Conservation (phyloP, 92 coral and sea anemone species). For the Porites lobata region DNA sequence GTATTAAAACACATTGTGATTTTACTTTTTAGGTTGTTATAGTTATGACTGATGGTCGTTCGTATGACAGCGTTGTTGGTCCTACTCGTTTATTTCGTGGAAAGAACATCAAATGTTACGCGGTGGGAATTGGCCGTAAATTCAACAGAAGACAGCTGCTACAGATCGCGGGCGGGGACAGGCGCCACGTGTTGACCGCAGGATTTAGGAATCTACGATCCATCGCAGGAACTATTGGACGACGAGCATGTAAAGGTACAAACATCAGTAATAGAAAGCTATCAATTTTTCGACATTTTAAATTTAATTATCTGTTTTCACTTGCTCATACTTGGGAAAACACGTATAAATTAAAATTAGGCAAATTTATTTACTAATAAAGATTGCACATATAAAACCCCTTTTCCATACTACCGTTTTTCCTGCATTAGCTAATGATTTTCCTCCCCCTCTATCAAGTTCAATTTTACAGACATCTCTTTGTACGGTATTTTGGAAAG, state of each 20-base stretch:
- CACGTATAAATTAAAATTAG: too few species aligned
- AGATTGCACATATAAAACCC: too few species aligned
- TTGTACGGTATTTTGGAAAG: too few species aligned
- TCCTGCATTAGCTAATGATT: too few species aligned
- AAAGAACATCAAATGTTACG: constrained; percentile 61
- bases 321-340: neutral
- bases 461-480: too few species aligned
- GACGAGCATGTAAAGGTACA: constrained; percentile 52
- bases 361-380: too few species aligned
- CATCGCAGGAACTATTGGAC: constrained; percentile 52
- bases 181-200: constrained; percentile 65
- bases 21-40: neutral
- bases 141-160: constrained; percentile 51
- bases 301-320: neutral
- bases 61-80: neutral
- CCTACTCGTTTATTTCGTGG: constrained; percentile 63
- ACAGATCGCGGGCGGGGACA: constrained; percentile 58
- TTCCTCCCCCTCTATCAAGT: too few species aligned
- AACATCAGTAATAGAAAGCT: too few species aligned
- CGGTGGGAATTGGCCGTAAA: constrained; percentile 68
- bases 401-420: too few species aligned
- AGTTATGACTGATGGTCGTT: neutral
- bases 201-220: constrained; percentile 51
- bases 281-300: neutral
- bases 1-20: neutral